Percentiles rank a stretch among this genome's conserved stretches.
These are phyloP conservation scores for Enteromius viviparus DNA, from an alignment of 2,797 vertebrate species.

Conservation along the genomic window DNA sequence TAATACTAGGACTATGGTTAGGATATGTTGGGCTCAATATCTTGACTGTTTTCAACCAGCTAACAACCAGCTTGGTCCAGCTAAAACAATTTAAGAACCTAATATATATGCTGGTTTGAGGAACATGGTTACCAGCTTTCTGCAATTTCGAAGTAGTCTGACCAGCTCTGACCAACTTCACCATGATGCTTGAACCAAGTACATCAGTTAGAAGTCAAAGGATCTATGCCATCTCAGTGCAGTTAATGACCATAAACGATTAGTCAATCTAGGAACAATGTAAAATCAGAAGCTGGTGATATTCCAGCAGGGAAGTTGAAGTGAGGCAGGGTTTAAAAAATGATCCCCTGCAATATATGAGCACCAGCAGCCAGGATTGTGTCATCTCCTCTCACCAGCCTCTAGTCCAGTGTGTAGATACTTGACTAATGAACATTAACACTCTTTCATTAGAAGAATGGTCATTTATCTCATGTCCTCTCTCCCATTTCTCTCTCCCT, in stretches of 20 bases:
- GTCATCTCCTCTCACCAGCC: slow-evolving; percentile 66
- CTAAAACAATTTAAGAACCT: background rate
- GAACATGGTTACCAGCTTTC: background rate
- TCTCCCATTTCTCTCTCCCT: slow-evolving; percentile 49
- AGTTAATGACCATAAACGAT: slow-evolving; percentile 61
- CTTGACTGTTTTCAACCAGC: background rate
- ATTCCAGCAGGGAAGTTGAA: slow-evolving; percentile 64
- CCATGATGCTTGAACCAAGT: background rate
- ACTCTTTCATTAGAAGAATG: slow-evolving; percentile 72
- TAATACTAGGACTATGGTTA: background rate
- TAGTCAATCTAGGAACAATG: background rate
- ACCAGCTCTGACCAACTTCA: background rate
- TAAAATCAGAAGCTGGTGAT: slow-evolving; percentile 15
- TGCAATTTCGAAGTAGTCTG: background rate
- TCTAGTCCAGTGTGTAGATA: slow-evolving; percentile 69
- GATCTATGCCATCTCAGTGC: background rate
- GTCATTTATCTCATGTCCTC: slow-evolving; percentile 70
- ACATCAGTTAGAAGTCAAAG: background rate
- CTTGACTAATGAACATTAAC: slow-evolving; percentile 77
- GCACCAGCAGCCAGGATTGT: slow-evolving; percentile 72
- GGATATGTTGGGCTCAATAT: background rate
- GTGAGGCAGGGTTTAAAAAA: slow-evolving; percentile 77
- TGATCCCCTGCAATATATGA: slow-evolving; percentile 66
- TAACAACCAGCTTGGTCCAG: background rate
- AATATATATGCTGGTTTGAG: background rate